A percentile compares a stretch with the other conserved stretches of the same genome.
These are phyloP conservation scores for Crambe crambe DNA, from an alignment of 37 sponge, comb jelly and placozoan genomes.

Conservation along the genomic window DNA sequence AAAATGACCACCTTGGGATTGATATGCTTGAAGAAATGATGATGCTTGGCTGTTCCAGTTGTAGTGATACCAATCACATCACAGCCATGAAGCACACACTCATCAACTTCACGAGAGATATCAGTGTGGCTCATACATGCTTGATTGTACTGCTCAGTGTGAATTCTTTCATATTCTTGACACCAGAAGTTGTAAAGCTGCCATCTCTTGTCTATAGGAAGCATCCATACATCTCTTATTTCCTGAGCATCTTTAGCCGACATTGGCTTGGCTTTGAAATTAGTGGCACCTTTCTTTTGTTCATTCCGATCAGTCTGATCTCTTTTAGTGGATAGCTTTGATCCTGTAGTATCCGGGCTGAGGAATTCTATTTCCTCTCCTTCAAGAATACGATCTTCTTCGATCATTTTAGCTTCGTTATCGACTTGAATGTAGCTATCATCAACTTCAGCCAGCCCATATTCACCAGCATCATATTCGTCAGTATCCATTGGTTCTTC, in stretches of 20 bases:
- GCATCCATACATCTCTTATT: slow-evolving; percentile 40
- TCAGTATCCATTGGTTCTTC: not conserved
- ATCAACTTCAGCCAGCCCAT: not conserved
- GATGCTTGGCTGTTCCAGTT: slow-evolving; percentile 90
- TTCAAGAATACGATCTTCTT: slow-evolving; percentile 69
- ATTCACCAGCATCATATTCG: not conserved
- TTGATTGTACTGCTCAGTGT: slow-evolving; percentile 23
- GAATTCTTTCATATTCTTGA: slow-evolving; percentile 21
- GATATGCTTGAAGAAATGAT: slow-evolving; percentile 56
- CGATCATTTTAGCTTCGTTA: slow-evolving; percentile 19
- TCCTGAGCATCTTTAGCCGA: slow-evolving; percentile 13
- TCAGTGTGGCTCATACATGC: slow-evolving; percentile 20
- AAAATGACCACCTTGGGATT: slow-evolving; percentile 86
- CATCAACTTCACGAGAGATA: slow-evolving; percentile 35
- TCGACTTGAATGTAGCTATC: not conserved
- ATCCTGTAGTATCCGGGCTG: not conserved
- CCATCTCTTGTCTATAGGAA: slow-evolving; percentile 41
- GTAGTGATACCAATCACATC: slow-evolving; percentile 94
- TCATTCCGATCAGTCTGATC: not conserved
- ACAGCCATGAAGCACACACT: slow-evolving; percentile 37
- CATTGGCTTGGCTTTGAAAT: slow-evolving; percentile 54
- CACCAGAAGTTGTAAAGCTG: slow-evolving; percentile 71
- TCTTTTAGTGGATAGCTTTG: not conserved
- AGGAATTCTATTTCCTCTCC: slow-evolving; percentile 53
- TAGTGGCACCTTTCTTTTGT: slow-evolving; percentile 31